Conservation (phyloP, 1,140 invertebrate genomes). For the Camponotus vicinus region DNA sequence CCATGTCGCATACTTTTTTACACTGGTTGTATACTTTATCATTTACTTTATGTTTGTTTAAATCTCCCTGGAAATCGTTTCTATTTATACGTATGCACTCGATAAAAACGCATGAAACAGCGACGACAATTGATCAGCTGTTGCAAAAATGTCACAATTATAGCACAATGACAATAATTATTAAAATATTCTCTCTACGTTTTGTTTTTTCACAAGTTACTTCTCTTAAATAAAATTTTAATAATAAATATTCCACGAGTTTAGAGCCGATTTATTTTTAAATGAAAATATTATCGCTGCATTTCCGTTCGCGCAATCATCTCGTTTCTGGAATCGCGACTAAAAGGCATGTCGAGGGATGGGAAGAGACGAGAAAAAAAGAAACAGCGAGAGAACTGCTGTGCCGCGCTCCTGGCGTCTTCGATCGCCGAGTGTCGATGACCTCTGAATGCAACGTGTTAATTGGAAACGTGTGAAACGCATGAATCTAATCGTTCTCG, state of each 20-base stretch:
- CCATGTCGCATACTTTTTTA: slow-evolving; percentile 14
- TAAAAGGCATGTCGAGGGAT: background rate
- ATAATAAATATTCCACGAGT: background rate
- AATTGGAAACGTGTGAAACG: slow-evolving; percentile 74
- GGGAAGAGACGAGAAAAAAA: slow-evolving; percentile 16
- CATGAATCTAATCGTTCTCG: slow-evolving; percentile 76
- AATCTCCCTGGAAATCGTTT: background rate
- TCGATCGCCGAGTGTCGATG: slow-evolving; percentile 16
- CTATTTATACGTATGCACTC: background rate
- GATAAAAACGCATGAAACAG: background rate
- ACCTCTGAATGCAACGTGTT: slow-evolving; percentile 65
- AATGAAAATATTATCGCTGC: background rate
- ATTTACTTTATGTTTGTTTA: background rate
- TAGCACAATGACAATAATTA: background rate
- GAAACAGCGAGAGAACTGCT: background rate
- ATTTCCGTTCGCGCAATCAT: background rate
- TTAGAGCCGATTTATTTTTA: background rate
- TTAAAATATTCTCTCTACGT: background rate
- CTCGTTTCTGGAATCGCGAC: slow-evolving; percentile 14
- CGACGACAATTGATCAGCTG: background rate
- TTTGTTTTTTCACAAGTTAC: background rate
- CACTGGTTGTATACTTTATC: background rate
- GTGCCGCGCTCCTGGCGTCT: background rate
- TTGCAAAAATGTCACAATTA: background rate
- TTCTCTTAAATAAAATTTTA: background rate